phyloP scores from a whole-genome alignment of 64 coral and sea anemone genomes.

The Actinia tenebrosa region DNA sequence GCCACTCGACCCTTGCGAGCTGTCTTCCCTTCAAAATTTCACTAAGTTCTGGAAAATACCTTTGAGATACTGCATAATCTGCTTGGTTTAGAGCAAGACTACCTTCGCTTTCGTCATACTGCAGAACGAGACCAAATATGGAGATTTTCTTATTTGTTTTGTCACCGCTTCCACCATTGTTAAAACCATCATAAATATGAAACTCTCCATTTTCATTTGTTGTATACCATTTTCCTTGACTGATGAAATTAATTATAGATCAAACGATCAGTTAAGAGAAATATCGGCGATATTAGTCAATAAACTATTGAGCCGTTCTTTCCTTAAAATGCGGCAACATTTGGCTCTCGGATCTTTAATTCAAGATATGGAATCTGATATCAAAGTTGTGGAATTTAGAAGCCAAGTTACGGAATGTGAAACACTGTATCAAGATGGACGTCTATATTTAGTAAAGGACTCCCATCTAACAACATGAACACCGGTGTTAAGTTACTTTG shows the following conservation, averaged over 20 bases:
- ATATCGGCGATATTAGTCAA: too few species aligned
- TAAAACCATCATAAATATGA: neutral
- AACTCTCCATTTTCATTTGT: neutral
- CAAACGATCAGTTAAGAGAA: too few species aligned
- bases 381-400: too few species aligned
- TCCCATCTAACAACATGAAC: too few species aligned
- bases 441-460: too few species aligned
- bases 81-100: neutral
- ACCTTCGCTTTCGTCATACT: conserved; percentile 24
- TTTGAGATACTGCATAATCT: neutral
- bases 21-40: neutral
- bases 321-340: too few species aligned
- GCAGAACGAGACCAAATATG: conserved; percentile 44
- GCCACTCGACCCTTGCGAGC: conserved; percentile 18
- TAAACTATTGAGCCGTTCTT: too few species aligned
- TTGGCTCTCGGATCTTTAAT: too few species aligned
- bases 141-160: conserved; percentile 23
- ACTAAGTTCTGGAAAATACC: conserved; percentile 4
- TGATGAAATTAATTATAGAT: neutral
- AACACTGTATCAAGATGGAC: too few species aligned
- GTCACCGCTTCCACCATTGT: neutral
- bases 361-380: too few species aligned
- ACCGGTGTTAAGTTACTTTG: too few species aligned
- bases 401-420: too few species aligned
- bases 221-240: conserved; percentile 27